These are phyloP conservation scores for Exocentrus adspersus DNA, from an alignment of 2,888 invertebrate species.

Conservation along the genomic window DNA sequence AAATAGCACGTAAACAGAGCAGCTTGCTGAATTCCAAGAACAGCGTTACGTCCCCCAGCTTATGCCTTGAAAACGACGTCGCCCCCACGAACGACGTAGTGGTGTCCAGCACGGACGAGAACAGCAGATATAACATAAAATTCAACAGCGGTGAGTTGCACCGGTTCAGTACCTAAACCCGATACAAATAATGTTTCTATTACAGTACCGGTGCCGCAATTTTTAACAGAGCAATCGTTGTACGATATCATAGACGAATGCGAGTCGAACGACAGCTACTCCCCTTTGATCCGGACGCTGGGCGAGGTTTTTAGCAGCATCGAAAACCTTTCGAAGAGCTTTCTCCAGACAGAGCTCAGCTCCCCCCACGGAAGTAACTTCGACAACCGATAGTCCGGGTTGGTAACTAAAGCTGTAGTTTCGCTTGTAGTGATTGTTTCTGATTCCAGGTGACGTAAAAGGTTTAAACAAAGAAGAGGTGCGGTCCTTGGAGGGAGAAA, in stretches of 20 bases:
- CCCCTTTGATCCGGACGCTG: slow-evolving; percentile 78
- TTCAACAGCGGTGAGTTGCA: slow-evolving; percentile 45
- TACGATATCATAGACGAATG: slow-evolving; percentile 81
- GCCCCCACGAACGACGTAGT: slow-evolving; percentile 54
- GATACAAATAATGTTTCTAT: no score
- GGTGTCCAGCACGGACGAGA: slow-evolving; percentile 50
- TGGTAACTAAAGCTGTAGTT: no score
- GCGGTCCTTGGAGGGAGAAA: slow-evolving; percentile 79
- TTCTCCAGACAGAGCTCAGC: slow-evolving; percentile 64
- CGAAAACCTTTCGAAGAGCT: slow-evolving; percentile 78
- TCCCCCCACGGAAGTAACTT: slow-evolving; percentile 36
- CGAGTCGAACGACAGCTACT: slow-evolving; percentile 73
- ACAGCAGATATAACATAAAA: slow-evolving; percentile 46
- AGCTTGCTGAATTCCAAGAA: slow-evolving; percentile 36
- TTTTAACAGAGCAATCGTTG: slow-evolving; percentile 80
- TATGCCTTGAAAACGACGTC: slow-evolving; percentile 29
- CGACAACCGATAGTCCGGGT: slow-evolving; percentile 44
- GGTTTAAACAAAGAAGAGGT: slow-evolving; percentile 77
- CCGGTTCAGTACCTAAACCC: no score
- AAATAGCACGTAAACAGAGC: slow-evolving; percentile 73
- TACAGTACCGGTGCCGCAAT: slow-evolving; percentile 61
- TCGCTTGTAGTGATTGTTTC: no score
- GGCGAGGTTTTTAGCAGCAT: slow-evolving; percentile 80
- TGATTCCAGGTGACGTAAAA: slow-evolving; percentile 64
- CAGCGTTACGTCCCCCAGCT: slow-evolving; percentile 31